phyloP scores from a whole-genome alignment of 2,888 invertebrate species.

The Hypena proboscidalis region DNA sequence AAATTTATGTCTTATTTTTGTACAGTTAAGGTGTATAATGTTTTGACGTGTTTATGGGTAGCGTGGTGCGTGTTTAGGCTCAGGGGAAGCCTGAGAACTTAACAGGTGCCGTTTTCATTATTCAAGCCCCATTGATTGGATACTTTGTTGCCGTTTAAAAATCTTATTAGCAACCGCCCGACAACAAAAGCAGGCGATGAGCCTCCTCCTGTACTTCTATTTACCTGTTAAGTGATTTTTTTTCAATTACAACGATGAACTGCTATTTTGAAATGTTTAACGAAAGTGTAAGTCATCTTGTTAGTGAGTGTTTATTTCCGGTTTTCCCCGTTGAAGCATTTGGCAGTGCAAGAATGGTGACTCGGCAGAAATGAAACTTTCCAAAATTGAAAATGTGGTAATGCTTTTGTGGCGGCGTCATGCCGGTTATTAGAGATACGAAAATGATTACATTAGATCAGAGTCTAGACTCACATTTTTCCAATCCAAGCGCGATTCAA shows the following conservation, averaged over 20 bases:
- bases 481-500: too few relatives aligned
- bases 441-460: too few relatives aligned
- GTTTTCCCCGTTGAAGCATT: slow-evolving; percentile 55
- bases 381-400: slow-evolving; percentile 21
- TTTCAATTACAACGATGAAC: slow-evolving; percentile 82
- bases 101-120: slow-evolving; percentile 84
- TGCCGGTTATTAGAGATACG: too few relatives aligned
- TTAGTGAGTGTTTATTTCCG: slow-evolving; percentile 75
- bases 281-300: slow-evolving; percentile 82
- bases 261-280: slow-evolving; percentile 67
- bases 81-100: slow-evolving; percentile 76
- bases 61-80: slow-evolving; percentile 74
- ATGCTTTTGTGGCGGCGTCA: slow-evolving; percentile 9
- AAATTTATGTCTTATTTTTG: slow-evolving; percentile 52
- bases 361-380: slow-evolving; percentile 35
- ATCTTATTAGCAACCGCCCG: slow-evolving; percentile 82
- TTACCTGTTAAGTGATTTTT: slow-evolving; percentile 83
- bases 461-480: too few relatives aligned
- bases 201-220: slow-evolving; percentile 65
- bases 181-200: slow-evolving; percentile 72
- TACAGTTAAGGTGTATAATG: slow-evolving; percentile 54
- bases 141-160: slow-evolving; percentile 85
- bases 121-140: slow-evolving; percentile 85
- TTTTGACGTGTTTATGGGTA: slow-evolving; percentile 45
- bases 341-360: slow-evolving; percentile 66